A percentile compares a stretch with the other conserved stretches of the same genome.
These are phyloP conservation scores for Harpagoxenus sublaevis DNA, from an alignment of 2,888 invertebrate genomes.

Conservation along the genomic window DNA sequence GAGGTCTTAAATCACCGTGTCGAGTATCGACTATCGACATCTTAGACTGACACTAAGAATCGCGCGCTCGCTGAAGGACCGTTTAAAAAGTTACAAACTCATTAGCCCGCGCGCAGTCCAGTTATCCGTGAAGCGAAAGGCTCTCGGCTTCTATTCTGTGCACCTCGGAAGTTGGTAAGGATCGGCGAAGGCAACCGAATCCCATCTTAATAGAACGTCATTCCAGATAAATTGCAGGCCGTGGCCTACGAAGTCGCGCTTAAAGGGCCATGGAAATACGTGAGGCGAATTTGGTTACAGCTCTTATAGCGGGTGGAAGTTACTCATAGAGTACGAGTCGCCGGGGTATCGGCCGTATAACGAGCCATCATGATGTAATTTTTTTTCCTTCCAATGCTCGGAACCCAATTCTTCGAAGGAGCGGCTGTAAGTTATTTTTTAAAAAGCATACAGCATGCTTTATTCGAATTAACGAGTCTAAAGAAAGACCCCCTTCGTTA, in stretches of 20 bases:
- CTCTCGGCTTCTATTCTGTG: conserved; percentile 52
- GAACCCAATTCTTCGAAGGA: conserved; percentile 59
- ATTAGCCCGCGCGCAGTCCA: conserved; percentile 66
- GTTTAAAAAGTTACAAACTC: conserved; percentile 74
- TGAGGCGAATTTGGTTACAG: conserved; percentile 78
- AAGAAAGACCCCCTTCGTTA: conserved; percentile 27
- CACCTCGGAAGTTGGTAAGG: conserved; percentile 63
- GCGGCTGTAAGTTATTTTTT: conserved; percentile 52
- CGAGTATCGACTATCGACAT: conserved; percentile 50
- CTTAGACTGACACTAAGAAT: conserved; percentile 34
- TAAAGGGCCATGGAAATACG: conserved; percentile 76
- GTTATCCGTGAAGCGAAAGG: conserved; percentile 33
- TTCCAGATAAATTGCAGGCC: conserved; percentile 78
- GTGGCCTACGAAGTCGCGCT: conserved; percentile 51
- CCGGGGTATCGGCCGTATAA: conserved; percentile 61
- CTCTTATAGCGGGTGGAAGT: conserved; percentile 20
- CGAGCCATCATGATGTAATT: conserved; percentile 59
- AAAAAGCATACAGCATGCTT: conserved; percentile 16
- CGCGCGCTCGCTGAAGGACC: conserved; percentile 69
- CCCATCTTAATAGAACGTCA: conserved; percentile 78
- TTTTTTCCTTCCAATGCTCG: conserved; percentile 45
- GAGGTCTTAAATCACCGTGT: conserved; percentile 51
- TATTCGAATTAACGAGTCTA: conserved; percentile 61
- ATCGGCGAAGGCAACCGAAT: conserved; percentile 69
- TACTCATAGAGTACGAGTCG: conserved; percentile 23